These are phyloP conservation scores for Microdon myrmicae DNA, from an alignment of 2,888 invertebrate genomes.

Conservation along the genomic window DNA sequence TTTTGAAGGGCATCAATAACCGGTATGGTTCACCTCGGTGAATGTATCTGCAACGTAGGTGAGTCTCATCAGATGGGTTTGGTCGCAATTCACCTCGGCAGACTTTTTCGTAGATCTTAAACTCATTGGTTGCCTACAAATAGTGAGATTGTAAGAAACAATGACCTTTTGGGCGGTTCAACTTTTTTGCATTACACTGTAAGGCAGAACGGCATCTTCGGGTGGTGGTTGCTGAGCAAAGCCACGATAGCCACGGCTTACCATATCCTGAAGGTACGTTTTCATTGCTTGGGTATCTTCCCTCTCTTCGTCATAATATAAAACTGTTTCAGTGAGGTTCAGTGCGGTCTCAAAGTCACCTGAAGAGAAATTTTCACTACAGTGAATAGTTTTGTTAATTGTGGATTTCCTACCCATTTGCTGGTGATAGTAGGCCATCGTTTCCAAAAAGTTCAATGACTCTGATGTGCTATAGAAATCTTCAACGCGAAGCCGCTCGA, in stretches of 20 bases:
- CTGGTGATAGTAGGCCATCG: constrained; percentile 57
- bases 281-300: constrained; percentile 85
- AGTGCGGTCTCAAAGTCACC: constrained; percentile 86
- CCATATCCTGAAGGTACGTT: constrained; percentile 83
- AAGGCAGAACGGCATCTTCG: neutral
- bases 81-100: constrained; percentile 57
- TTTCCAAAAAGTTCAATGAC: constrained; percentile 59
- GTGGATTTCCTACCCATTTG: constrained; percentile 55
- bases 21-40: constrained; percentile 51
- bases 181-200: constrained; percentile 20
- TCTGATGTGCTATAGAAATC: constrained; percentile 53
- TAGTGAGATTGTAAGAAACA: neutral
- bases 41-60: constrained; percentile 55
- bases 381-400: no score
- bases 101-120: constrained; percentile 66
- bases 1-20: constrained; percentile 63
- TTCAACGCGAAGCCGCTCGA: constrained; percentile 76
- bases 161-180: neutral
- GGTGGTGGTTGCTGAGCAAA: neutral
- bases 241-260: constrained; percentile 67
- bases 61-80: constrained; percentile 36
- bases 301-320: constrained; percentile 81
- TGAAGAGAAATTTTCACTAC: constrained; percentile 62
- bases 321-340: constrained; percentile 84
- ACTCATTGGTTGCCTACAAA: constrained; percentile 55